These are phyloP conservation scores for Pyrocoelia pectoralis DNA, from an alignment of 2,888 invertebrate genomes.

Conservation along the genomic window DNA sequence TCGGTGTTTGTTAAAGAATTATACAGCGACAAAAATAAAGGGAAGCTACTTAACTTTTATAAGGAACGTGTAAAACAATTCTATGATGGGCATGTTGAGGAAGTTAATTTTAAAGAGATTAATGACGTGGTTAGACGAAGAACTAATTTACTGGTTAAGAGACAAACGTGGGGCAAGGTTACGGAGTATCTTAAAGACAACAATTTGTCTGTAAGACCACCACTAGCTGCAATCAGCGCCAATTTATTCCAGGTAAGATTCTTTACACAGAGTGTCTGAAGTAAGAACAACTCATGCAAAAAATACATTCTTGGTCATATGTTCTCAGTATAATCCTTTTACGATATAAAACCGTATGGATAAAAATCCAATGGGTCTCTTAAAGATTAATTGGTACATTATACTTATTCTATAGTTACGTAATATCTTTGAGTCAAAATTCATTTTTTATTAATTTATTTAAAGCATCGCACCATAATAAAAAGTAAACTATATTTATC, in stretches of 20 bases:
- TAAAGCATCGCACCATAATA: too few relatives aligned
- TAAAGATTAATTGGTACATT: too few relatives aligned
- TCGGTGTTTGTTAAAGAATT: conserved; percentile 84
- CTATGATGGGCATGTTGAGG: conserved; percentile 87
- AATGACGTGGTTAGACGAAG: conserved; percentile 83
- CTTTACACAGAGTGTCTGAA: not conserved
- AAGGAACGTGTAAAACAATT: conserved; percentile 88
- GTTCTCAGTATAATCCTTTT: too few relatives aligned
- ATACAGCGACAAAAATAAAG: conserved; percentile 82
- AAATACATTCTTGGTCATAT: too few relatives aligned
- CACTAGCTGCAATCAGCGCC: conserved; percentile 81
- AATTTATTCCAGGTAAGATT: conserved; percentile 78
- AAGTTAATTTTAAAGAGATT: conserved; percentile 82
- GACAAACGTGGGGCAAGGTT: conserved; percentile 80
- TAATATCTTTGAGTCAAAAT: too few relatives aligned
- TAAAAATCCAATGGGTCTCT: too few relatives aligned
- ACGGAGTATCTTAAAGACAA: conserved; percentile 79
- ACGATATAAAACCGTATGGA: too few relatives aligned
- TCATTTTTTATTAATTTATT: too few relatives aligned
- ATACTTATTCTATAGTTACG: too few relatives aligned
- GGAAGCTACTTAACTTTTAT: conserved; percentile 84
- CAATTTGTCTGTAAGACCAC: conserved; percentile 75
- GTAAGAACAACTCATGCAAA: too few relatives aligned
- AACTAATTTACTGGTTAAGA: conserved; percentile 81
- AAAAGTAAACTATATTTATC: too few relatives aligned